These are phyloP conservation scores for Argyra leucocephala DNA, from an alignment of 2,888 invertebrate species.

Conservation along the genomic window DNA sequence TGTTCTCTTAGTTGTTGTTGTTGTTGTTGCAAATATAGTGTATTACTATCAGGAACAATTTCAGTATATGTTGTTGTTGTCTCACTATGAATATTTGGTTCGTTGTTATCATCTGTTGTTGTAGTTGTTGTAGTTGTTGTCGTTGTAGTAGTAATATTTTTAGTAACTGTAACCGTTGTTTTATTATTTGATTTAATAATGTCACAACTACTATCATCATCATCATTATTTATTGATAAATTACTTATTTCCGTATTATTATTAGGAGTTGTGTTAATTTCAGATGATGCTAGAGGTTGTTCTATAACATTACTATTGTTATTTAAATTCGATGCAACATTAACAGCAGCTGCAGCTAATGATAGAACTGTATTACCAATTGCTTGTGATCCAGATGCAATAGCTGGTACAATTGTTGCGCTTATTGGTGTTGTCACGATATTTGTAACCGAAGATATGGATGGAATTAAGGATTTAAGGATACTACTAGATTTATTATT, in stretches of 20 bases:
- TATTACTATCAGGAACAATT: conserved; percentile 15
- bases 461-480: background rate
- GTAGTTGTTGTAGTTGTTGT: conserved; percentile 30
- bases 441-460: background rate
- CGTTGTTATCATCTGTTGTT: background rate
- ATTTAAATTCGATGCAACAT: background rate
- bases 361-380: conserved; percentile 11
- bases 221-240: conserved; percentile 22
- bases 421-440: background rate
- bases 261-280: background rate
- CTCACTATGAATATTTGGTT: background rate
- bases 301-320: conserved; percentile 4
- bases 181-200: conserved; percentile 24
- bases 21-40: conserved; percentile 23
- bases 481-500: conserved; percentile 9
- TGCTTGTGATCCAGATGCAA: background rate
- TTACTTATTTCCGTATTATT: conserved; percentile 11
- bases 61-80: conserved; percentile 27
- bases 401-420: background rate
- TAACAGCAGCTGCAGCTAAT: conserved; percentile 9
- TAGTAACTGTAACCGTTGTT: conserved; percentile 28
- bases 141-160: conserved; percentile 28
- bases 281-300: background rate
- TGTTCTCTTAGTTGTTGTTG: conserved; percentile 28
- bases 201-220: background rate